Evolutionary conservation across 2,797 vertebrate genomes (phyloP).

Genomic region (Pygocentrus nattereri): DNA sequence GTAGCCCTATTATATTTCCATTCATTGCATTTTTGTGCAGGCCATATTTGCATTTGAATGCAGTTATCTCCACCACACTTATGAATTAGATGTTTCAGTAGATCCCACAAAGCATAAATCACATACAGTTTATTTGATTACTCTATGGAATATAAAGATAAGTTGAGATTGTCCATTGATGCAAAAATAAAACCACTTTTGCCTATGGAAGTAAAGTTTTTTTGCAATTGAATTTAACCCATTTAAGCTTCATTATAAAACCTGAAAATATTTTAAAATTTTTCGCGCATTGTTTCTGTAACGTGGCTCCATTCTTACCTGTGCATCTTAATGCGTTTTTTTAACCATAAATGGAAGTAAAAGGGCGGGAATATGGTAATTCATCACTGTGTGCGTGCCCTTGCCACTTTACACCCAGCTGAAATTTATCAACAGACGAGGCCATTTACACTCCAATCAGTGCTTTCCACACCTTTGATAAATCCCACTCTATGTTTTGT

Average conservation of each 20-base stretch:
- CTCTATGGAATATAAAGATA: not conserved
- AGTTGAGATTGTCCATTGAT: not conserved
- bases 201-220: not conserved
- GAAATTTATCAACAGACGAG: constrained; percentile 22
- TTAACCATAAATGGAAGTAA: not conserved
- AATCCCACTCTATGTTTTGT: constrained; percentile 9
- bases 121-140: constrained; percentile 2
- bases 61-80: not conserved
- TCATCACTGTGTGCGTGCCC: constrained; percentile 10
- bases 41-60: constrained; percentile 35
- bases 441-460: constrained; percentile 30
- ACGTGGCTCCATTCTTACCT: not conserved
- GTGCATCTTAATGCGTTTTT: not conserved
- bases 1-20: not conserved
- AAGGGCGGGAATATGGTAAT: constrained; percentile 13
- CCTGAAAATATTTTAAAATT: too few species aligned
- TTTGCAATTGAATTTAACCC: not conserved
- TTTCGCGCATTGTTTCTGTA: not conserved
- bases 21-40: not conserved
- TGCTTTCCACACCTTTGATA: constrained; percentile 31
- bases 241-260: not conserved
- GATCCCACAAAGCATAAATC: not conserved
- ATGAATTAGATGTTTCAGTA: constrained; percentile 7
- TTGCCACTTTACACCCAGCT: constrained; percentile 24
- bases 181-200: not conserved